Evolutionary conservation across 2,888 invertebrate genomes (phyloP).

Genomic region (Opisthograptis luteolata): DNA sequence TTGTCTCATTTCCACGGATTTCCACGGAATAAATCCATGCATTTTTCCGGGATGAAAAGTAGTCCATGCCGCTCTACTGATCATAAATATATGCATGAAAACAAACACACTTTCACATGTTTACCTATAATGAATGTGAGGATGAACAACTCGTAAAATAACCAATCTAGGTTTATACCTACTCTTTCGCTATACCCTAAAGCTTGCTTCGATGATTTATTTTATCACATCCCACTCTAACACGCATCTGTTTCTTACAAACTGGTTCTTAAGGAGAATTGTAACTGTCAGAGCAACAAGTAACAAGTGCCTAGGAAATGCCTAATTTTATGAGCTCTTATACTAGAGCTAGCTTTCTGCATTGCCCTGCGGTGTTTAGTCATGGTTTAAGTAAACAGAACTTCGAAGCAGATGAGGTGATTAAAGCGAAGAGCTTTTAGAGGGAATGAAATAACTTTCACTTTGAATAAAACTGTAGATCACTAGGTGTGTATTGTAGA

Average conservation of each 20-base stretch:
- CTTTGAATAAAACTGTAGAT: too few relatives aligned
- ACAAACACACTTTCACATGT: not conserved
- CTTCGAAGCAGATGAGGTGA: too few relatives aligned
- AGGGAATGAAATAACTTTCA: too few relatives aligned
- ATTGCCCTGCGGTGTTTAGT: not conserved
- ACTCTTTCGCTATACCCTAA: not conserved
- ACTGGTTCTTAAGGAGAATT: constrained; percentile 23
- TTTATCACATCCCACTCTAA: constrained; percentile 1
- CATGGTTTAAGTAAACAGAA: not conserved
- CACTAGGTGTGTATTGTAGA: too few relatives aligned
- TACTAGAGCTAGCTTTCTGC: constrained; percentile 2
- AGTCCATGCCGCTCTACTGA: too few relatives aligned
- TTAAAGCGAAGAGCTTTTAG: not conserved
- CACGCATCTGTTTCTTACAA: constrained; percentile 2
- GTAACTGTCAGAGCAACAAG: constrained; percentile 23
- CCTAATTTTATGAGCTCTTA: constrained; percentile 45
- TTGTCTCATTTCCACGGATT: too few relatives aligned
- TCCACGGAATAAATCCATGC: too few relatives aligned
- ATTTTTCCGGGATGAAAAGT: too few relatives aligned
- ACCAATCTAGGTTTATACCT: constrained; percentile 1
- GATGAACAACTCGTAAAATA: not conserved
- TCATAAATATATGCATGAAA: too few relatives aligned
- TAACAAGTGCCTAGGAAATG: constrained; percentile 46
- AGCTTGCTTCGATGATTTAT: constrained; percentile 3
- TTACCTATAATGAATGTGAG: not conserved